phyloP scores from a whole-genome alignment of 2,888 invertebrate species.

The Bibio marci region DNA sequence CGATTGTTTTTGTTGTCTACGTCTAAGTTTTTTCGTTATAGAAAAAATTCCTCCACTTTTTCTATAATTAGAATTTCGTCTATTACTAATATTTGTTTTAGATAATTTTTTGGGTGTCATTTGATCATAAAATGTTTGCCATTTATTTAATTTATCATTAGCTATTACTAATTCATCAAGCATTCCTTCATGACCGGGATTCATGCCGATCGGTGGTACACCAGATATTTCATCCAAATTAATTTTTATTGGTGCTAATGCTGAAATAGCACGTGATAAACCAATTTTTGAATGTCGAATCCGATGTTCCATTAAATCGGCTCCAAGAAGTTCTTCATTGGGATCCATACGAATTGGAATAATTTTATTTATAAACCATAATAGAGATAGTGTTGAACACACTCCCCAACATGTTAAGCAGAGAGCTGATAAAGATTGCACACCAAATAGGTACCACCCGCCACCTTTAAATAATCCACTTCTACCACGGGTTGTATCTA shows the following conservation, averaged over 20 bases:
- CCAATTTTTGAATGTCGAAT: conserved; percentile 51
- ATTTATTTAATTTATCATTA: too few species aligned
- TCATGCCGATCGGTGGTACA: conserved; percentile 36
- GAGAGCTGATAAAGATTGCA: conserved; percentile 57
- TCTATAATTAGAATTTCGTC: too few species aligned
- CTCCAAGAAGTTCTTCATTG: conserved; percentile 72
- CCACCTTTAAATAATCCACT: conserved; percentile 68
- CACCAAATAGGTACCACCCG: conserved; percentile 71
- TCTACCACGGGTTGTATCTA: conserved; percentile 62
- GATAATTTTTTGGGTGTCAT: too few species aligned
- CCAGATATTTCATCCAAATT: conserved; percentile 22
- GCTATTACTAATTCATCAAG: conserved; percentile 31
- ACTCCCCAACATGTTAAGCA: conserved; percentile 62
- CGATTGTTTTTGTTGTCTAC: too few species aligned
- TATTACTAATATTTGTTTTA: too few species aligned
- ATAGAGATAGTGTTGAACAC: conserved; percentile 46
- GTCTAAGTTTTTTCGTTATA: too few species aligned
- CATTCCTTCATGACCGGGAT: conserved; percentile 45
- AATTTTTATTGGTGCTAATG: conserved; percentile 45
- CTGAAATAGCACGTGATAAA: conserved; percentile 56
- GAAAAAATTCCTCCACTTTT: too few species aligned
- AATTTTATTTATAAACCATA: conserved; percentile 63
- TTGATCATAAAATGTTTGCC: too few species aligned
- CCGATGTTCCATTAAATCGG: conserved; percentile 75
- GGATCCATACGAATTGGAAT: conserved; percentile 73